Percentiles rank a stretch among this genome's conserved stretches.
Evolutionary conservation across 2,113 vertebrate genomes (phyloP).

Genomic region (Brachypodius melanocephalos): DNA sequence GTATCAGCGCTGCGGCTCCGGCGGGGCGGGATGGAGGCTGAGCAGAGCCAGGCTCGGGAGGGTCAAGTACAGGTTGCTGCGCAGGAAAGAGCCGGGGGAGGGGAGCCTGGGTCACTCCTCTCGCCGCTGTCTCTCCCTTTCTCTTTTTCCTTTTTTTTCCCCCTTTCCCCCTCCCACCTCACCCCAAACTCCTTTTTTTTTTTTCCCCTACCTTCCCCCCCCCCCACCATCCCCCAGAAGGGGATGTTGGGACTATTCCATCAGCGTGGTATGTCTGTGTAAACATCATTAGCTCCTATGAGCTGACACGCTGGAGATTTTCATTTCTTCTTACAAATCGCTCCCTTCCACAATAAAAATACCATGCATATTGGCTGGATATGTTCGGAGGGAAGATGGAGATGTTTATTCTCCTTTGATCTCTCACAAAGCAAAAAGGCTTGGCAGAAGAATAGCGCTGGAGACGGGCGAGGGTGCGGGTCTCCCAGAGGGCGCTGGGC

Average conservation of each 20-base stretch:
- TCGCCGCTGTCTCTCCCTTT: conserved; percentile 22
- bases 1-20: conserved; percentile 72
- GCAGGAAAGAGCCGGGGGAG: conserved; percentile 74
- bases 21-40: conserved; percentile 63
- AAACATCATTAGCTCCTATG: conserved; percentile 82
- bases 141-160: not conserved
- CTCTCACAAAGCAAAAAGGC: not conserved
- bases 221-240: not conserved
- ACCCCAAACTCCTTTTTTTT: too few relatives aligned
- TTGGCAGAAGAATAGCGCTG: not conserved
- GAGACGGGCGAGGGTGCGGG: not conserved
- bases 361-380: conserved; percentile 56
- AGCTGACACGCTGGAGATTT: conserved; percentile 76
- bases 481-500: not conserved
- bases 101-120: conserved; percentile 71
- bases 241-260: conserved; percentile 75
- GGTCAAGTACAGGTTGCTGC: conserved; percentile 78
- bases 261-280: conserved; percentile 82
- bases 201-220: accelerated
- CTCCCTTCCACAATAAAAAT: conserved; percentile 72
- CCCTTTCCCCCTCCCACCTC: too few relatives aligned
- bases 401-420: conserved; percentile 69
- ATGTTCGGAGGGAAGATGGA: not conserved
- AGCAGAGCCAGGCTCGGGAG: conserved; percentile 73
- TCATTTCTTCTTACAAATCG: conserved; percentile 77